Base-by-base conservation (phyloP, 2,113 vertebrate species). In the Gymnogyps californianus region DNA sequence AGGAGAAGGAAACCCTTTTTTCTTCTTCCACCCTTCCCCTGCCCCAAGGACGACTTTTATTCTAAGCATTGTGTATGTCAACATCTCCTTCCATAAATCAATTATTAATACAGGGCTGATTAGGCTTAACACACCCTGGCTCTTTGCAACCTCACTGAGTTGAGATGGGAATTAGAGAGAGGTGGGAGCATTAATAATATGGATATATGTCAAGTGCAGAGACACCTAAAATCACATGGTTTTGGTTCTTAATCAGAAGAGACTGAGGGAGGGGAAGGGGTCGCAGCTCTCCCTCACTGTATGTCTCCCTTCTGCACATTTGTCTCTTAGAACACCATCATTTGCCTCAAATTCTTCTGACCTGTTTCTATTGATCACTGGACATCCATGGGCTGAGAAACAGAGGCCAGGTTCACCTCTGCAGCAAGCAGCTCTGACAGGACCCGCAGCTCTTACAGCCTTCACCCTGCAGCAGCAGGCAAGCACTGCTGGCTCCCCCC, bases 91-190 rank as follows among this genome's bases (percentile, higher is more conserved):
- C 67, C 34, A 66, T 61, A 95, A 90, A 91, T 86, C 55, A 90
- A 51, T 88, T 83, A 81, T 90, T 88, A 95, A 90, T 78, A 83
- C 36, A 72, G 36, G 34, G 16, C 18, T 86, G 83, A 77, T 91
- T 57, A 87, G 71, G 31, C 51, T 83, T 89, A 83, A 83, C 18
- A 31, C 51, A 83, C 16, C 25, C 58, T 5, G 11, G 78, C 40
- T 87, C 25, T 67, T 71, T 70, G 76, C n/a, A 86, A 51, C 22
- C 54, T 83, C 51, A 38, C 16, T 47, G 62, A 61, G 58, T 40
- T 59, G 92, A 83, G 83, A 89, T 40, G 67, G 71, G 42, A 89
- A 96, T 81, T 77, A 83, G 46, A 83, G 52, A 87, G 78, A 89
- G 46, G 36, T 81, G 36, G n/a, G 10, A 89, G 16, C 44, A 40